Base-by-base conservation (phyloP, 2,797 vertebrate genomes). In the Catharus ustulatus region DNA sequence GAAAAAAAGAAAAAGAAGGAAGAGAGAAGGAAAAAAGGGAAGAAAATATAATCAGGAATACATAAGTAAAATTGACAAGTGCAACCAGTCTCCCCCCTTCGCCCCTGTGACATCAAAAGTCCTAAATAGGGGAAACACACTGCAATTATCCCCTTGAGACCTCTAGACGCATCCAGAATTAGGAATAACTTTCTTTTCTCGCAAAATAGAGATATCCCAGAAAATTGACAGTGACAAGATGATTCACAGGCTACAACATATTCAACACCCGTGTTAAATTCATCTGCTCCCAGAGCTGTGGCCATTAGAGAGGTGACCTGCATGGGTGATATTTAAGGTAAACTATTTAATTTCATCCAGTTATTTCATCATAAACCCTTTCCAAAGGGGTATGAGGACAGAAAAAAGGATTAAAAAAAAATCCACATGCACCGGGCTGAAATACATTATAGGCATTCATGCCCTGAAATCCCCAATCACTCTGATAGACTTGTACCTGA, bases 171-270 rank as follows among this genome's bases (percentile, higher is more conserved):
- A 98, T 98, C 96, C 96, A 98, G 98, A 97, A 98, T 98, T 97
- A 97, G 96, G 98, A 97, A 98, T 97, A 98, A 98, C 98, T 98
- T 98, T 98, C 96, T 98, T 97, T 98, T 97, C 97, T 97, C 94
- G 96, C 98, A 99, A 98, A 99, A 99, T 99, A 99, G 98, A 99
- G 99, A 99, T 99, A 99, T 99, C 99, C 97, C 97, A 97, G 98
- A 98, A 99, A 99, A 99, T 99, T 99, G 99, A 99, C 98, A 99
- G 98, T 99, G 99, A 99, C 99, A 99, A 98, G 99, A 98, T 98
- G 98, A 98, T 98, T 99, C 98, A 98, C 98, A 98, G 98, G 98
- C 98, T 98, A 98, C 98, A 98, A 98, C 98, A 97, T 98, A 98
- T 98, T 98, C 98, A 99, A 99, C 98, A 99, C 98, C 98, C 99